phyloP scores from a whole-genome alignment of 1,140 invertebrate species.

The Mylabris phalerata region DNA sequence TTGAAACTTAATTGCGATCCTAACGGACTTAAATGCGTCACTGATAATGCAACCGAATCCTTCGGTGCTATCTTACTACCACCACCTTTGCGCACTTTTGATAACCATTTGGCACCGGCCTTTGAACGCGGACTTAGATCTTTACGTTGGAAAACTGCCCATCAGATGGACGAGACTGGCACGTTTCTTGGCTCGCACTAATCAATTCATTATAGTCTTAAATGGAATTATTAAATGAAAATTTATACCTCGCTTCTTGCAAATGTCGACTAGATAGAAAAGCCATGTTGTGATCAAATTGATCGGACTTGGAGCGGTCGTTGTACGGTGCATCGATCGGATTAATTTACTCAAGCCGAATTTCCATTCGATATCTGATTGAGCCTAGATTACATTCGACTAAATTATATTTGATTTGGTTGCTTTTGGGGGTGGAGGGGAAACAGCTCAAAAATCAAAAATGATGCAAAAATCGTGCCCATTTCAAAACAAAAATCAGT shows the following conservation, averaged over 20 bases:
- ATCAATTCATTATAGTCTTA: constrained; percentile 16
- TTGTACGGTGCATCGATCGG: constrained; percentile 96
- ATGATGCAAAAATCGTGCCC: constrained; percentile 11
- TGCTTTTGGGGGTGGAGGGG: too few species aligned
- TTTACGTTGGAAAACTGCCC: constrained; percentile 63
- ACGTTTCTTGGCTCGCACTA: constrained; percentile 54
- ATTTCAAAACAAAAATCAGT: neutral
- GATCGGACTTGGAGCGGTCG: constrained; percentile 92
- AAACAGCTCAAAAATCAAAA: neutral
- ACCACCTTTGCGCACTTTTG: constrained; percentile 70
- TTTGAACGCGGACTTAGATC: constrained; percentile 72
- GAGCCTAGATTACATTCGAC: constrained; percentile 56
- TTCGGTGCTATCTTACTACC: constrained; percentile 67
- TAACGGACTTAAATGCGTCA: constrained; percentile 70
- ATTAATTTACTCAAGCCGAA: constrained; percentile 98
- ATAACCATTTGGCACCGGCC: constrained; percentile 77
- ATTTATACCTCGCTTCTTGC: constrained; percentile 61
- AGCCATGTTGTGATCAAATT: constrained; percentile 93
- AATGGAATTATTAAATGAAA: neutral
- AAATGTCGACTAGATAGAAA: constrained; percentile 71
- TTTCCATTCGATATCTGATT: constrained; percentile 99
- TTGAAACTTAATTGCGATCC: constrained; percentile 76
- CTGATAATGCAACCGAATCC: constrained; percentile 68
- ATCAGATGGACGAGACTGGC: constrained; percentile 75
- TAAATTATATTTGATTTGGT: too few species aligned